Evolutionary conservation across 2,888 invertebrate species (phyloP).

Genomic region (Tetranychus truncatus): DNA sequence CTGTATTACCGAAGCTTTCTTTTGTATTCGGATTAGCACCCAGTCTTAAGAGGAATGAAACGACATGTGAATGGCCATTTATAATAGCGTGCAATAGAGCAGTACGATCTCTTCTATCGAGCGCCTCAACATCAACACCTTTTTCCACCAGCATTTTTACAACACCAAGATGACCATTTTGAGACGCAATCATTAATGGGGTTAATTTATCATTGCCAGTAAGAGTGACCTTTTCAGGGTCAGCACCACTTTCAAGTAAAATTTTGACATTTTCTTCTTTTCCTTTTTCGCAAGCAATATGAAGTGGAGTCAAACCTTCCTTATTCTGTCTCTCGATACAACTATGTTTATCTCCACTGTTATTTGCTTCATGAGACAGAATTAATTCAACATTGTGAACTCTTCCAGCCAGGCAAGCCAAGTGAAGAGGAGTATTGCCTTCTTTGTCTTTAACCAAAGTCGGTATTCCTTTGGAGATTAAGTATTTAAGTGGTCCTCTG

Average conservation of each 20-base stretch:
- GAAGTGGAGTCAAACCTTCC: neutral
- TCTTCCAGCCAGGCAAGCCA: conserved; percentile 8
- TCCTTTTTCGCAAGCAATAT: conserved; percentile 34
- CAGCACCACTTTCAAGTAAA: conserved; percentile 15
- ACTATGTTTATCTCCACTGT: neutral
- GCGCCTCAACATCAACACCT: conserved; percentile 33
- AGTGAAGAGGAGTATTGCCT: conserved; percentile 43
- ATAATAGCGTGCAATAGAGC: conserved; percentile 39
- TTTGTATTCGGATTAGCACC: conserved; percentile 14
- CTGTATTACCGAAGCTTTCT: conserved; percentile 39
- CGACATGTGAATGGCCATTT: conserved; percentile 37
- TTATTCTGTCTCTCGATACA: conserved; percentile 6
- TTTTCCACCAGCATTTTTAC: conserved; percentile 34
- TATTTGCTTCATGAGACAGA: conserved; percentile 24
- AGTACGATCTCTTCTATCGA: conserved; percentile 30
- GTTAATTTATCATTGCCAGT: conserved; percentile 34
- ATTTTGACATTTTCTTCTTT: conserved; percentile 9
- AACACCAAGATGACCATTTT: conserved; percentile 34
- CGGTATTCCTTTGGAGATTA: conserved; percentile 30
- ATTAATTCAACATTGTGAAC: conserved; percentile 33
- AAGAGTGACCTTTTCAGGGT: conserved; percentile 29
- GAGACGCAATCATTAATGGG: conserved; percentile 36
- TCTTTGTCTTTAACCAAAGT: conserved; percentile 36
- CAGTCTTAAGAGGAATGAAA: conserved; percentile 33
- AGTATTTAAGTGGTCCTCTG: conserved; percentile 31